Conservation (phyloP, 2,113 vertebrate genomes). For the Nematolebias whitei region DNA sequence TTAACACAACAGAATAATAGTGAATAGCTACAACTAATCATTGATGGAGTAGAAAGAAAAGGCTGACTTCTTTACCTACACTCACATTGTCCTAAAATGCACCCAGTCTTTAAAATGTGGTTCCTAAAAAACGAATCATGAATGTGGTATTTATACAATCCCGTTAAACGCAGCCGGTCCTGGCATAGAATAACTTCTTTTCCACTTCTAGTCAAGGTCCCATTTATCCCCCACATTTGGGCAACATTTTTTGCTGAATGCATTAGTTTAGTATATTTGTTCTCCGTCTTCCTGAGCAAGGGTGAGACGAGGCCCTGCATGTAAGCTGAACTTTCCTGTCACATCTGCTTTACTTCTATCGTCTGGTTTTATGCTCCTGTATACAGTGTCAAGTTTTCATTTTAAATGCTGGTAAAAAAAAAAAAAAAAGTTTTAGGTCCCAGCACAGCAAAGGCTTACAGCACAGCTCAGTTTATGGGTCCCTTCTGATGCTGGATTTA, state of each 20-base stretch:
- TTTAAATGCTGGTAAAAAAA: slow-evolving; percentile 11
- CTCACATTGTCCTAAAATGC: too few species aligned
- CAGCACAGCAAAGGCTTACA: neutral
- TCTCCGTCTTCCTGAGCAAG: neutral
- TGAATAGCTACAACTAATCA: too few species aligned
- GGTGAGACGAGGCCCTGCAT: neutral
- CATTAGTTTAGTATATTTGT: slow-evolving; percentile 1
- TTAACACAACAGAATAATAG: too few species aligned
- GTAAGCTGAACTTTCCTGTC: slow-evolving; percentile 1
- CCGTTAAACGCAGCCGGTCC: slow-evolving; percentile 23
- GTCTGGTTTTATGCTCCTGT: slow-evolving; percentile 16
- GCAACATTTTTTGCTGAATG: slow-evolving; percentile 3
- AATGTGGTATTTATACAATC: slow-evolving; percentile 28
- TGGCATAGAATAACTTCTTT: neutral
- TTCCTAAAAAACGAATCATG: slow-evolving; percentile 28
- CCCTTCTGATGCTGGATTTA: neutral
- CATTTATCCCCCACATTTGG: slow-evolving; percentile 9
- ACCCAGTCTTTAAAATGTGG: slow-evolving; percentile 7
- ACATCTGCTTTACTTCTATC: slow-evolving; percentile 21
- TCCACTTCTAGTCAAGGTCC: neutral
- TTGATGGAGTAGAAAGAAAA: too few species aligned
- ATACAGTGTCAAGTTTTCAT: slow-evolving; percentile 9
- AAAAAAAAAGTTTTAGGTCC: neutral
- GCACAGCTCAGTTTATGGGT: neutral
- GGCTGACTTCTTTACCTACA: too few species aligned